A percentile compares a stretch with the other conserved stretches of the same genome.
Evolutionary conservation across 2,113 vertebrate genomes (phyloP).

Genomic region (Tragelaphus buxtoni): DNA sequence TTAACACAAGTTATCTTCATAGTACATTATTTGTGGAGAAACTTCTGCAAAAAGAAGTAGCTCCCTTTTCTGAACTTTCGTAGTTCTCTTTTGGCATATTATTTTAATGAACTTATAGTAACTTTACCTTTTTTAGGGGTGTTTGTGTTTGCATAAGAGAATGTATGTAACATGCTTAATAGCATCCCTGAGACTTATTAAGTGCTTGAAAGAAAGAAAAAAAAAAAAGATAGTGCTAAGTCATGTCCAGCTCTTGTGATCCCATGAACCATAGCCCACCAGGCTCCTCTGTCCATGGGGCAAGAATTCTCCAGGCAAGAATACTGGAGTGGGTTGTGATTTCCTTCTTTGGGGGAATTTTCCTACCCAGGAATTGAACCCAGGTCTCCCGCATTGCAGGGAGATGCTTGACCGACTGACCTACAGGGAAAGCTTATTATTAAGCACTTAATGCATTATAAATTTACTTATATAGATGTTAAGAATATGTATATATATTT

Average conservation of each 20-base stretch:
- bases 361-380: background rate
- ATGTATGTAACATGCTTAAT: background rate
- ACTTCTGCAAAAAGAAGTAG: background rate
- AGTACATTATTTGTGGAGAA: background rate
- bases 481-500: background rate
- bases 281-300: background rate
- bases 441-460: background rate
- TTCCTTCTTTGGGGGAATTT: background rate
- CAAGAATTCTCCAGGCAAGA: background rate
- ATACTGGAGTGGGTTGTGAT: background rate
- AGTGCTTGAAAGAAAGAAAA: background rate
- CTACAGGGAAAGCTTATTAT: background rate
- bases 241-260: background rate
- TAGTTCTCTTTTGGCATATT: background rate
- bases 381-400: accelerated
- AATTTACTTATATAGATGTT: background rate
- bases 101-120: background rate
- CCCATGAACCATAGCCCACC: background rate
- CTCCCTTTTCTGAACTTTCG: background rate
- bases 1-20: background rate
- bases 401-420: background rate
- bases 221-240: background rate
- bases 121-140: background rate
- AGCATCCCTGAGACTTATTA: background rate
- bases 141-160: background rate